These are phyloP conservation scores for Butorides virescens DNA, from an alignment of 2,113 vertebrate genomes.

Conservation along the genomic window DNA sequence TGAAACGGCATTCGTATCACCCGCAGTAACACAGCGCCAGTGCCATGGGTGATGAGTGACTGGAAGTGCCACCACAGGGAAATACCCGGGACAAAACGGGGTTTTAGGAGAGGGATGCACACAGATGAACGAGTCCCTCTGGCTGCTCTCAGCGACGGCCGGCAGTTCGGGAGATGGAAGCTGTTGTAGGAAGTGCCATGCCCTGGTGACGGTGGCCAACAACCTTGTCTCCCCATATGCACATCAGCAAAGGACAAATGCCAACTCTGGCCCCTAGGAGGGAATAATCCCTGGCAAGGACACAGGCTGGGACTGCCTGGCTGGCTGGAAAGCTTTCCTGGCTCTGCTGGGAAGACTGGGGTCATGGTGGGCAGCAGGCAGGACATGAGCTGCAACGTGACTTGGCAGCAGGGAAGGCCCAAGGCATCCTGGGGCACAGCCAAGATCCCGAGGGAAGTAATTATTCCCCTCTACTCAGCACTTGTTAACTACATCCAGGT, in stretches of 20 bases:
- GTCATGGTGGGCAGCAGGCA: neutral
- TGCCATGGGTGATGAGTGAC: neutral
- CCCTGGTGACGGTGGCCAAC: neutral
- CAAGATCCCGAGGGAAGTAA: neutral
- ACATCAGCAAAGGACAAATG: neutral
- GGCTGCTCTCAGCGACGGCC: neutral
- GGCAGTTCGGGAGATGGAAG: neutral
- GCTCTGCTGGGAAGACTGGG: neutral
- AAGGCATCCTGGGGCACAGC: neutral
- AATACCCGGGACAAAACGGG: no score
- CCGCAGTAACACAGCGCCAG: neutral
- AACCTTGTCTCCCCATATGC: neutral
- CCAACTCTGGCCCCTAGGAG: neutral
- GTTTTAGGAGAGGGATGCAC: neutral
- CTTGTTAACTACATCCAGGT: neutral
- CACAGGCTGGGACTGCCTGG: neutral
- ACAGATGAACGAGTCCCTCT: neutral
- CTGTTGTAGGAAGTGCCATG: accelerated
- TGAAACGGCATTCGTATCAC: neutral
- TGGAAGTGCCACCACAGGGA: neutral
- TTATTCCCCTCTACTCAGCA: neutral
- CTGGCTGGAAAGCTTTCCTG: neutral
- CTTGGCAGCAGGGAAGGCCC: neutral
- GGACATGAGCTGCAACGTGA: neutral
- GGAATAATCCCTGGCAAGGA: neutral